phyloP scores from a whole-genome alignment of 2,797 vertebrate species.

The Microtus obscurus region DNA sequence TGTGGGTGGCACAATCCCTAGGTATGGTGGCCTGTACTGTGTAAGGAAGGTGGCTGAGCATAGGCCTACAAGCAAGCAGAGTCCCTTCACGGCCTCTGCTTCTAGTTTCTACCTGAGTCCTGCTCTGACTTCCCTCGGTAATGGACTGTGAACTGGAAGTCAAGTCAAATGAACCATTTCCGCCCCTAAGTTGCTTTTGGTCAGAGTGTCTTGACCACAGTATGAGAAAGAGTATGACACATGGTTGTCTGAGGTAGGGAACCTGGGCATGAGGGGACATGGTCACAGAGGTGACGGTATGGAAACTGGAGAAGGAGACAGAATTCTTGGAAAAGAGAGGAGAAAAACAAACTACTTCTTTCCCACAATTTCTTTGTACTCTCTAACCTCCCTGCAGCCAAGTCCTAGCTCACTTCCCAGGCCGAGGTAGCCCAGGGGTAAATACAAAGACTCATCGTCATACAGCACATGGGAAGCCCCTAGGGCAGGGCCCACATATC shows the following conservation, averaged over 20 bases:
- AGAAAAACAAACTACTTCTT: neutral
- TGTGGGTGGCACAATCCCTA: neutral
- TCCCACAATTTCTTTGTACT: neutral
- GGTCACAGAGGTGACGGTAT: neutral
- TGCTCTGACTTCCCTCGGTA: neutral
- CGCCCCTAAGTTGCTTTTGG: neutral
- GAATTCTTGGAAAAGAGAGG: slow-evolving; percentile 3
- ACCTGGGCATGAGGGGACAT: too few species aligned
- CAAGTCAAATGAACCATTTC: neutral
- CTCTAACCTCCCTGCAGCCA: neutral
- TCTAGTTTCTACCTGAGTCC: neutral
- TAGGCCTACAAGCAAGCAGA: neutral
- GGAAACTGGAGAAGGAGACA: neutral
- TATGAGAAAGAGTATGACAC: neutral
- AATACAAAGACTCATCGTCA: neutral
- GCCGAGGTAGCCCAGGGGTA: neutral
- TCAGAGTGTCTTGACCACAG: neutral
- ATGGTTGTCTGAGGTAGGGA: neutral
- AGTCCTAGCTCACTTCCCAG: neutral
- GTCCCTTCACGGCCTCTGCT: neutral
- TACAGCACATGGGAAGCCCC: neutral
- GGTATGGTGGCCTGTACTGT: neutral
- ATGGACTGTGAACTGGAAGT: neutral
- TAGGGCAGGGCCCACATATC: neutral
- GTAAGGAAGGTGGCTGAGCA: neutral